Conservation (phyloP, 2,113 vertebrate genomes). For the Ciconia stormi region DNA sequence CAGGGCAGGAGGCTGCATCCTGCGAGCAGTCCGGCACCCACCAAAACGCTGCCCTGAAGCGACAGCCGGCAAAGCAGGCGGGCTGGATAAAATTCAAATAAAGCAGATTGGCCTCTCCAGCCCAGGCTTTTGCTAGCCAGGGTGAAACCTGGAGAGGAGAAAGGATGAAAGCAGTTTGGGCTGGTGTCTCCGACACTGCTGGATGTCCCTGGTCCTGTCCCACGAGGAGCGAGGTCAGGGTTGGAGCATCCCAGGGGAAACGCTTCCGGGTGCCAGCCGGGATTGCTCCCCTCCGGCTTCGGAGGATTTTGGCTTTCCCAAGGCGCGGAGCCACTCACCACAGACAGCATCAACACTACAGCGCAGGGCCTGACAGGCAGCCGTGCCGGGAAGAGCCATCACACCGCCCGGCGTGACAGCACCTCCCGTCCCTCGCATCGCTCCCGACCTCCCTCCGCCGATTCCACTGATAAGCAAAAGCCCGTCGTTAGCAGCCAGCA, state of each 20-base stretch:
- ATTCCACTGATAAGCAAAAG: neutral
- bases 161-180: neutral
- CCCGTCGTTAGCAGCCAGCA: neutral
- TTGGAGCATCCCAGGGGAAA: neutral
- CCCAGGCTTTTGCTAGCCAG: rapidly evolving
- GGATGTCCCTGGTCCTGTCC: neutral
- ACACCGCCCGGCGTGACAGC: rapidly evolving
- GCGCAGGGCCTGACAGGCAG: too few relatives aligned
- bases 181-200: rapidly evolving
- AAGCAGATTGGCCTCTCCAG: neutral
- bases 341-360: rapidly evolving
- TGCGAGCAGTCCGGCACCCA: rapidly evolving
- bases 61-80: rapidly evolving
- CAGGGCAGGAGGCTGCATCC: rapidly evolving
- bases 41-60: rapidly evolving
- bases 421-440: rapidly evolving
- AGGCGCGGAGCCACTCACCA: neutral
- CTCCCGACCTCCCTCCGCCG: neutral
- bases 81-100: neutral
- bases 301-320: neutral
- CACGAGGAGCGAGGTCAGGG: rapidly evolving
- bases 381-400: rapidly evolving
- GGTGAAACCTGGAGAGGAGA: neutral
- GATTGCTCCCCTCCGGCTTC: rapidly evolving
- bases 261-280: rapidly evolving